Evolutionary conservation across 2,797 vertebrate genomes (phyloP), one percentile per base, ranked within the genome.

Genomic region (Ctenopoma kingsleyae): DNA sequence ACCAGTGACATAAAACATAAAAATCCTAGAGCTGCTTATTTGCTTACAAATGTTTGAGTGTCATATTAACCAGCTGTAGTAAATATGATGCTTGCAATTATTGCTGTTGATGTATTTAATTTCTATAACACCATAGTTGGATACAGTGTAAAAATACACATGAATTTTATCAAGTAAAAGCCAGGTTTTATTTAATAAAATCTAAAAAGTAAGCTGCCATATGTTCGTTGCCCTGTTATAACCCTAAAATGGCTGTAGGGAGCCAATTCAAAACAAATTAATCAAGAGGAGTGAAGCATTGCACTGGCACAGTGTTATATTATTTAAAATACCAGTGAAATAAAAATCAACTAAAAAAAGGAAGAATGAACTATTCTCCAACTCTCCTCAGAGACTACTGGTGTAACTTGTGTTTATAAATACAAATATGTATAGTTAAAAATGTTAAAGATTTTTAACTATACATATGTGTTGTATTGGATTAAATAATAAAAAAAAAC

Each of bases 1-100:
- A 56, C 7, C 22, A 43, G 40, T 13, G 53, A 79, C 48, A 65
- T 47, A 36, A 20, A 73, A 77, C 57, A 64, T 49, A 25, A 19
- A 73, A 60, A 67, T 38, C 11, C 30, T 3, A 6, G 3, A 30
- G 11, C 38, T 62, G 61, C 30, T 63, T 44, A 38, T 81, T 54
- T 56, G 41, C 20, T 54, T 53, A 67, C 25, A 30, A 54, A 61
- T 54, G 47, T 27, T 62, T 8, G 17, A 17, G n/a, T 19, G 20
- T 38, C 46, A 49, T 17, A 55, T 51, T 11, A 43, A 80, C 13
- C 10, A 67, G 46, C 11, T 41, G 32, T 46, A 53, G 30, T 50
- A 51, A 60, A 65, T n/a, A 27, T 5, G 12, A 59, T 20, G 36
- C 8, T 30, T n/a, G 20, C n/a, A 55, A 41, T n/a, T 12, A 47